Percentiles rank a stretch among this genome's conserved stretches.
Conservation (phyloP, 2,113 vertebrate genomes). For the Nothoprocta perdicaria region DNA sequence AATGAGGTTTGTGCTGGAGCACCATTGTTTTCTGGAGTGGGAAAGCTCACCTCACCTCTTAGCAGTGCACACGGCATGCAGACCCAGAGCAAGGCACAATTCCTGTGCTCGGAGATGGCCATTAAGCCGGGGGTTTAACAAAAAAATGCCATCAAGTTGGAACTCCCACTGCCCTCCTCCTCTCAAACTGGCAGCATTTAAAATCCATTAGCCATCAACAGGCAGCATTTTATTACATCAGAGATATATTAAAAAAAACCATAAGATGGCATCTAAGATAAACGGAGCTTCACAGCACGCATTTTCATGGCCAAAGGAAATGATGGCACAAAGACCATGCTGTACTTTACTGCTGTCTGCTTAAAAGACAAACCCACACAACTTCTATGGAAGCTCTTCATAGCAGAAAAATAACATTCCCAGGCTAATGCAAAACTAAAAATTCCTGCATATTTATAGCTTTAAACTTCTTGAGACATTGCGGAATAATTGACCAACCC, state of each 20-base stretch:
- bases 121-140: background rate
- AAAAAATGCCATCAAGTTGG: background rate
- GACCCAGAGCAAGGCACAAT: background rate
- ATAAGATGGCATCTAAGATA: background rate
- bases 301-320: background rate
- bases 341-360: background rate
- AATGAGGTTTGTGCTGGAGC: background rate
- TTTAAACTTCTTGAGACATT: background rate
- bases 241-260: background rate
- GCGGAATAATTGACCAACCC: background rate
- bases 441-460: background rate
- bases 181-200: background rate
- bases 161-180: background rate
- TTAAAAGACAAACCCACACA: background rate
- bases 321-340: background rate
- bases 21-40: background rate
- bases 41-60: background rate
- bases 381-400: background rate
- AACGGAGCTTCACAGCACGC: accelerated
- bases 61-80: background rate
- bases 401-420: background rate
- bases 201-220: background rate
- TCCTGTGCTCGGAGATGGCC: accelerated
- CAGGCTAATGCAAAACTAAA: background rate
- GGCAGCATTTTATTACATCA: background rate